These are phyloP conservation scores for Sebastes hubbsi DNA, from an alignment of 2,797 vertebrate species.

Conservation along the genomic window DNA sequence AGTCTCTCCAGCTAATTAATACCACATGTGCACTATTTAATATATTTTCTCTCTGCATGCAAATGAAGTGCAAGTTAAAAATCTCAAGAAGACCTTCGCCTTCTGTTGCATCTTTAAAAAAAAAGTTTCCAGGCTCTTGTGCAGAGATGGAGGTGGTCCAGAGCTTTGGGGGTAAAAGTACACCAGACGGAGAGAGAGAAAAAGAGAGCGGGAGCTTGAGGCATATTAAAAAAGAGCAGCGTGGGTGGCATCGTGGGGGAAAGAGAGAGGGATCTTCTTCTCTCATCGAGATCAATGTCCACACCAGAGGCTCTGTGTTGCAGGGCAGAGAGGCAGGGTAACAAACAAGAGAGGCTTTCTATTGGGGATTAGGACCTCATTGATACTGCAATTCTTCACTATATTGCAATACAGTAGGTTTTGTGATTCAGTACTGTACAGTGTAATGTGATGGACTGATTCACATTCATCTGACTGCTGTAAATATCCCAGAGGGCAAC, in stretches of 20 bases:
- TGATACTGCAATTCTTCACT: constrained; percentile 17
- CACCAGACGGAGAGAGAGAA: constrained; percentile 9
- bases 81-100: not conserved
- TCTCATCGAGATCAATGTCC: constrained; percentile 47
- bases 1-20: not conserved
- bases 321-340: constrained; percentile 2
- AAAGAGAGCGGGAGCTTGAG: constrained; percentile 6
- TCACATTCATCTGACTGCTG: constrained; percentile 40
- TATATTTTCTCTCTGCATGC: not conserved
- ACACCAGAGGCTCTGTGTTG: constrained; percentile 34
- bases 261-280: constrained; percentile 24
- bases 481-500: constrained; percentile 37
- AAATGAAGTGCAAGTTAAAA: not conserved
- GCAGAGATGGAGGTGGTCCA: constrained; percentile 6
- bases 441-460: constrained; percentile 14
- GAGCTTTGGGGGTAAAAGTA: not conserved
- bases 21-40: not conserved
- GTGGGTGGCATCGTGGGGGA: constrained; percentile 24
- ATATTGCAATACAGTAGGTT: constrained; percentile 1
- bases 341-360: not conserved
- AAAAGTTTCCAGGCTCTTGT: constrained; percentile 4
- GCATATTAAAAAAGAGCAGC: not conserved
- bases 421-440: constrained; percentile 18
- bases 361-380: not conserved
- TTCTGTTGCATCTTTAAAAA: not conserved